phyloP scores from a whole-genome alignment of 2,797 vertebrate species.

The Hoplostethus atlanticus region DNA sequence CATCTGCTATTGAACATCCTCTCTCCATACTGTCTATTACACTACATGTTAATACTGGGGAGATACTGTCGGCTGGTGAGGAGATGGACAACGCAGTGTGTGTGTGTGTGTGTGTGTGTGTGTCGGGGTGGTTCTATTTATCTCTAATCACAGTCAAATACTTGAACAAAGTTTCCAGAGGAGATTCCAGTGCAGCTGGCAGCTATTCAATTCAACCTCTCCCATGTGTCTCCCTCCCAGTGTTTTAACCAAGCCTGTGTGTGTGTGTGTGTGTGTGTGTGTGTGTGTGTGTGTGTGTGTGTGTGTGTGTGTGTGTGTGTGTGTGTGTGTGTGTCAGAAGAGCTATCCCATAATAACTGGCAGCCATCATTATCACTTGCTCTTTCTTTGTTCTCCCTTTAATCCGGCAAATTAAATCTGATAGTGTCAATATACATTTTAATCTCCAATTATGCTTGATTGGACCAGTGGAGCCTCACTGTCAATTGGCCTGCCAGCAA shows the following conservation, averaged over 20 bases:
- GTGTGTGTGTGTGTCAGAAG: conserved; percentile 58
- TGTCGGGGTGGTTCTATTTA: conserved; percentile 65
- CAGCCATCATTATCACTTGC: conserved; percentile 73
- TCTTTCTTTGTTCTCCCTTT: conserved; percentile 55
- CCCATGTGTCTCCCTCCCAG: conserved; percentile 31
- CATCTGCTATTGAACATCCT: conserved; percentile 57
- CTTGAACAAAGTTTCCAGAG: conserved; percentile 62
- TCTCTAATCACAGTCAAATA: conserved; percentile 73
- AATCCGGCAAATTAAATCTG: conserved; percentile 67
- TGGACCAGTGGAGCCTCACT: conserved; percentile 28
- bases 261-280: neutral
- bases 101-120: conserved; percentile 32
- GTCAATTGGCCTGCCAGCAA: conserved; percentile 48
- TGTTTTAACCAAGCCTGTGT: conserved; percentile 43
- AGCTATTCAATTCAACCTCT: conserved; percentile 60
- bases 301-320: conserved; percentile 2
- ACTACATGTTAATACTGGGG: conserved; percentile 36
- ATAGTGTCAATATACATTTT: conserved; percentile 74
- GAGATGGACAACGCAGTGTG: conserved; percentile 49
- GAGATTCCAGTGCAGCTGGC: conserved; percentile 65
- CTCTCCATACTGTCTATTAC: conserved; percentile 17
- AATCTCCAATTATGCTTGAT: conserved; percentile 52
- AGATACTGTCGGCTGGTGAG: conserved; percentile 29
- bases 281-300: conserved; percentile 39
- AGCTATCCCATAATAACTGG: conserved; percentile 67